Evolutionary conservation across 2,888 invertebrate species (phyloP).

Genomic region (Pammene fasciana): DNA sequence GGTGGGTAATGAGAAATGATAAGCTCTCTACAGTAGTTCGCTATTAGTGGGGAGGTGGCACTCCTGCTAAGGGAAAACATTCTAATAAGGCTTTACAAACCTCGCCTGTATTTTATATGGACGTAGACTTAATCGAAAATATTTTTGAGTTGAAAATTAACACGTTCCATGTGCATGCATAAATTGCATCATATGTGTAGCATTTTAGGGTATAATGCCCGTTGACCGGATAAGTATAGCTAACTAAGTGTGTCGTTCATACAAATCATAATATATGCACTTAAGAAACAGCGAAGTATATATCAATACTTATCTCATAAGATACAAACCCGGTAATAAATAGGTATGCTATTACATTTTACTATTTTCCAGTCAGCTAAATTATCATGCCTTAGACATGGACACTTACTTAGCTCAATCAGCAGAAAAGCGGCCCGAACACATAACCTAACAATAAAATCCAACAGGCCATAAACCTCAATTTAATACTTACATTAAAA

Average conservation of each 20-base stretch:
- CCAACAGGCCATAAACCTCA: slow-evolving; percentile 53
- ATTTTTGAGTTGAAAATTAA: too few species aligned
- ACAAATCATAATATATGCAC: too few species aligned
- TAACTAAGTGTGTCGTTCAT: too few species aligned
- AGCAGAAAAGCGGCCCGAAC: slow-evolving; percentile 46
- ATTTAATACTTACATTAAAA: slow-evolving; percentile 58
- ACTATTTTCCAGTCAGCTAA: neutral
- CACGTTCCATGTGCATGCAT: too few species aligned
- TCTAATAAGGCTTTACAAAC: slow-evolving; percentile 8
- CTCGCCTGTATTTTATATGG: neutral
- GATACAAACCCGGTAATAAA: neutral
- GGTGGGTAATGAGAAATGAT: slow-evolving; percentile 55
- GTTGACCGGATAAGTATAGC: too few species aligned
- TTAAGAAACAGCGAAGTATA: too few species aligned
- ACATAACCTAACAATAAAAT: slow-evolving; percentile 56
- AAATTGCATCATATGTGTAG: too few species aligned
- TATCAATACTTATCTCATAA: too few species aligned
- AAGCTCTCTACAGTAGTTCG: slow-evolving; percentile 56
- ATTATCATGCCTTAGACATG: neutral
- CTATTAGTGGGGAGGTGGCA: slow-evolving; percentile 49
- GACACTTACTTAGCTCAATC: slow-evolving; percentile 22
- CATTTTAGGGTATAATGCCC: too few species aligned
- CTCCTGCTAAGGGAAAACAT: slow-evolving; percentile 14
- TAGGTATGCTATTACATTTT: neutral
- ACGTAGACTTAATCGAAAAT: too few species aligned